Base-by-base conservation (phyloP, 2,888 invertebrate genomes). In the Drosophila pegasa region DNA sequence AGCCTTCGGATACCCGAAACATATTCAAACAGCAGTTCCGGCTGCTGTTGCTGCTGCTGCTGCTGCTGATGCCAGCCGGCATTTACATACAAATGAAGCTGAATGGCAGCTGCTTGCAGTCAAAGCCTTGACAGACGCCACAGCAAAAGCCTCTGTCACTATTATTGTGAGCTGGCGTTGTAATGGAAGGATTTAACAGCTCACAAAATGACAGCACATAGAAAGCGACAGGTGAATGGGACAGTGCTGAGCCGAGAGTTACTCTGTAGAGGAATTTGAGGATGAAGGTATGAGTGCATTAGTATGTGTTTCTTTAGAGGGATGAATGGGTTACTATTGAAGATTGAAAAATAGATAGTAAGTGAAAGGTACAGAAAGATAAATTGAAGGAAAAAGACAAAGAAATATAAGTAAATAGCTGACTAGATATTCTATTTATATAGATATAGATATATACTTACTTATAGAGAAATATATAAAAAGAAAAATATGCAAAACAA, bases 21-120 rank as follows among this genome's bases (percentile, higher is more conserved):
- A 31, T 45, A 51, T 38, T 31, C 45, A 29, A 54, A 66, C 41
- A 55, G 37, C 41, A 29, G 29, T 47, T 48, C 65, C 37, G 20
- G 40, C 48, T 57, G 25, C 43, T 56, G 58, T 38, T 52, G 14
- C 51, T 37, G 9, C 1, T 43, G 37, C 40, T 51, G 22, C 35
- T 57, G 31, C 51, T 51, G 16, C 37, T 55, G 51, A 45, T 45
- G 18, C 56, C 52, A 57, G 56, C 57, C 50, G 61, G 65, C 52
- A 87, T 81, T 87, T 77, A 60, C 78, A 81, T 82, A 66, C 55
- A 85, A 82, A 82, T 85, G 72, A 71, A 85, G 70, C 63, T 78
- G 61, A 59, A 71, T 71, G 59, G 55, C 68, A 68, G 67, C 80
- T 68, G 62, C 43, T 69, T 55, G 55, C 35, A 62, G 59, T 35